Base-by-base conservation (phyloP, 2,888 invertebrate species). In the Nebria brevicollis region DNA sequence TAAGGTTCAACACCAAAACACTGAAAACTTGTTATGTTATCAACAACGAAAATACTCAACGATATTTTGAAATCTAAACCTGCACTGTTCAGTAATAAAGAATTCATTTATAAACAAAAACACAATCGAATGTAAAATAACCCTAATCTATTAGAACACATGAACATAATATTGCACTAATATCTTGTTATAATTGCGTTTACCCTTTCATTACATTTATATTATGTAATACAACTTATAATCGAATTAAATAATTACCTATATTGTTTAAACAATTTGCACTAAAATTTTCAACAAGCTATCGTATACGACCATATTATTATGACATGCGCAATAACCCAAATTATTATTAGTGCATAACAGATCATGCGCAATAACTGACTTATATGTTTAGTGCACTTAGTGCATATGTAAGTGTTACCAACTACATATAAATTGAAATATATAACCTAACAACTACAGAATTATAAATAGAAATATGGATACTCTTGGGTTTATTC, bases 401-500 rank as follows among this genome's bases (percentile, higher is more conserved):
- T 34, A 34, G 34, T 34, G 34, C 34, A 34, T 34, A 34, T 34
- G 5, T 34, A 34, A 34, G 2, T 54, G 54, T 54, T 54, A 7
- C 54, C 54, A 54, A 54, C 54, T 54, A 7, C 34, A 13, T 66
- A 20, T 25, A 66, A 15, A 66, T 15, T 7, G 10, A 66, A 5
- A 66, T 66, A 66, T 13, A 54, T 7, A 54, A 8, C 54, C 54
- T 54, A 54, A 54, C 54, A 54, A 54, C 4, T 54, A 5, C 34
- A 34, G 2, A 34, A 4, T 34, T 66, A 11, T n/a, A 66, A 34
- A 25, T 70, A 15, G 10, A 70, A 54, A 26, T 13, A 25, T 66
- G n/a, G 11, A 70, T n/a, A 70, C 43, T 26, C 64, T 25, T 20
- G 83, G 84, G 80, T 88, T 88, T 83, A 85, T 88, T 66, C 87